Evolutionary conservation across 1,140 invertebrate genomes (phyloP), one percentile per base, ranked within the genome.

Genomic region (Copidosoma floridanum): DNA sequence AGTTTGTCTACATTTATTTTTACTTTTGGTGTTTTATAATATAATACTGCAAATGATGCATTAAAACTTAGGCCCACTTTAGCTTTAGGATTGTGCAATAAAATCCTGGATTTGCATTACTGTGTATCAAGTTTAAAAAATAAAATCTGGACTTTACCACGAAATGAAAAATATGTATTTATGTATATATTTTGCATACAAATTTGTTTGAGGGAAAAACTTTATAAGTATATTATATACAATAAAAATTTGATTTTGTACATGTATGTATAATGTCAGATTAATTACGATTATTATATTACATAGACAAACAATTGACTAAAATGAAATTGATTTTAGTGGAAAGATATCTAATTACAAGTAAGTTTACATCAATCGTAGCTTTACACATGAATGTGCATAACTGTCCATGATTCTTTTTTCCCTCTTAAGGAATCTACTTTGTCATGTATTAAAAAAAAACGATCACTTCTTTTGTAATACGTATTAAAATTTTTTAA

Each of bases 31-130:
- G 29, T 47, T 6, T 16, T 44, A 47, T 21, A 57, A n/a, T 60
- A 52, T 52, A 53, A 47, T 46, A 60, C 51, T 46, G 40, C 4
- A 32, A n/a, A n/a, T n/a, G n/a, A n/a, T n/a, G n/a, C n/a, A n/a
- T n/a, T n/a, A n/a, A n/a, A n/a, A n/a, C n/a, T 51, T 47, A 50
- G 46, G 24, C 24, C 37, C 20, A 44, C n/a, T n/a, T 8, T 38
- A 24, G 14, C 21, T 4, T 40, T 40, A 27, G 38, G 37, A 40
- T 40, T 18, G n/a, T 21, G 16, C 40, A 26, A 2, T 40, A 47
- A 38, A 35, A 48, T 26, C 21, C 38, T n/a, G 18, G 2, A 46
- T 8, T 24, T 24, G 20, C 5, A 26, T 24, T n/a, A 26, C 12
- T 26, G 2, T 14, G 23, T 21, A 32, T 18, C 10, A 10, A 16